Evolutionary conservation across 2,888 invertebrate species (phyloP), one percentile per base, ranked within the genome.

Genomic region (Drosophila paracracens): DNA sequence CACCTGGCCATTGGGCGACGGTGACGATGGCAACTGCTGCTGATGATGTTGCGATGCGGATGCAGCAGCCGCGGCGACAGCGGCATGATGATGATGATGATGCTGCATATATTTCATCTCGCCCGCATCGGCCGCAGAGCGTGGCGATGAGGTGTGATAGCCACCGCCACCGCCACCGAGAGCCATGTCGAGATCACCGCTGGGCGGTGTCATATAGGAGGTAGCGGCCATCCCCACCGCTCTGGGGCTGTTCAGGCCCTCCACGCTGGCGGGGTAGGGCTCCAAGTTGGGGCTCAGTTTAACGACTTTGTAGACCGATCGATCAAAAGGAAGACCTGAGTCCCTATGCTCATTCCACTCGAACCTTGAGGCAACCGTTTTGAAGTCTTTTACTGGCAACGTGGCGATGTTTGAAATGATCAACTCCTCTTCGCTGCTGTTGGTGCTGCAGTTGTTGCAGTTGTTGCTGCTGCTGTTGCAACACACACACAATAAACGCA

Each of bases 51-150:
- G 57, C 21, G 76, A 76, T 13, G 76, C 76, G 27, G 75, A 67
- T 8, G 81, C 84, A 92, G 97, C 96, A 79, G 95, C 95, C 91
- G 97, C 96, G 0, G 97, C 96, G 77, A 95, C 95, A 91, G 97
- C 96, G 1, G 88, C 90, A 92, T 97, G 96, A 94, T 97, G 95
- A 94, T 97, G 97, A 93, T 97, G 98, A 93, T 96, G 96, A 82
- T 96, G 96, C 86, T 96, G 96, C 95, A 97, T 95, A 94, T 98
- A 98, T 94, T 98, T 98, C 98, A 98, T 98, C 94, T 98, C 98
- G 91, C 96, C 96, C 91, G 97, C 97, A 94, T 97, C 97, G 83
- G 95, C 95, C 91, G 96, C 97, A 90, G 96, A 96, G 92, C 97
- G 95, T 93, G 97, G 97, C 94, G 97, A 97, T 70, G 94, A 94